Base-by-base conservation (phyloP, 2,888 invertebrate genomes). In the Dynastes maya region DNA sequence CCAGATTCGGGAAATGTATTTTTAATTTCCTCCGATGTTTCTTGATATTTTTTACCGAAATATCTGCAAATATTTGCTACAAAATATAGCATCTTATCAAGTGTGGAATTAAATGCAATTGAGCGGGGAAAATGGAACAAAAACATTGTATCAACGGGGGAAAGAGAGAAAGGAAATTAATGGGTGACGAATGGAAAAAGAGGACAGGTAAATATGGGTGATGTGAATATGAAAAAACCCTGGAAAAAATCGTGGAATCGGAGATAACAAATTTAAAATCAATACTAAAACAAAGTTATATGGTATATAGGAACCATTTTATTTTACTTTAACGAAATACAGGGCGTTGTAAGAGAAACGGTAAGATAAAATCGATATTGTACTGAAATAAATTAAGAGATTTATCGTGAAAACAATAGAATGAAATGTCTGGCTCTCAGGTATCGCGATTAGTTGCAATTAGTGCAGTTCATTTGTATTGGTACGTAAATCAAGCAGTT, bases 201-300 rank as follows among this genome's bases (percentile, higher is more conserved):
- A 45, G 45, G 11, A 45, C 45, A 45, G 45, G 45, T 45, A 45
- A 45, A 45, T 45, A 45, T 45, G 45, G 53, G 53, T 16, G 53
- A 55, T 55, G 16, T 55, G n/a, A 16, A 55, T 55, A 55, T 55
- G 16, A 16, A 55, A 16, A 55, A 16, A 55, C 53, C 16, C 2
- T 16, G 53, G 53, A 55, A 16, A 55, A 55, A 45, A 45, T 45
- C 53, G 53, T n/a, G 16, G 13, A 55, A 55, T 16, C 4, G 53
- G 16, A 55, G 53, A 55, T 55, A 55, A 55, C 53, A 55, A 55
- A 55, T 55, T 55, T 55, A 55, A 55, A 55, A 55, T 55, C 53
- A 55, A 55, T 55, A 55, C 53, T n/a, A 55, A 55, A 55, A 55
- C 53, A 55, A 55, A 16, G 5, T 13, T 45, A 45, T 6, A 55